phyloP scores from a whole-genome alignment of 2,113 vertebrate genomes.

The Silurus asotus region DNA sequence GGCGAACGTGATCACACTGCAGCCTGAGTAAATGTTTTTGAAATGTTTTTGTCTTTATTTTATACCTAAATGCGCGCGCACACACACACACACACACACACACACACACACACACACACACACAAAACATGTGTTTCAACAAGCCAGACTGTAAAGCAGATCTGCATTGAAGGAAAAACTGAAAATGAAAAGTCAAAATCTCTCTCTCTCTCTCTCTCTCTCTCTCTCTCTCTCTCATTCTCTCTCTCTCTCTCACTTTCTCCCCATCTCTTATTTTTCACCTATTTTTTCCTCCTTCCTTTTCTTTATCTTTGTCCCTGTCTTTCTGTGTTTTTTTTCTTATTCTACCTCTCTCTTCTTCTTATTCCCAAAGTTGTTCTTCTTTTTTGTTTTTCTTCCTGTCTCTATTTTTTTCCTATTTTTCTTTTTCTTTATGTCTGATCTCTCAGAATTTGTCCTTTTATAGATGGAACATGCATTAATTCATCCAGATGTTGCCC shows the following conservation, averaged over 20 bases:
- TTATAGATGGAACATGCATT: background rate
- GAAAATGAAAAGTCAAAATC: background rate
- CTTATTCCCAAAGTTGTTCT: fast-evolving
- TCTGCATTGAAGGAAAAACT: background rate
- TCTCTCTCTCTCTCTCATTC: background rate
- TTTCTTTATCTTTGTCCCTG: background rate
- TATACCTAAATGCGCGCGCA: background rate
- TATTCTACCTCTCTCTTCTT: background rate
- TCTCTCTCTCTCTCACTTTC: background rate
- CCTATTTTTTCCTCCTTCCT: background rate
- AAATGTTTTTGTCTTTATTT: background rate
- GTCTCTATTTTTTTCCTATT: background rate
- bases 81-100: background rate
- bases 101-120: background rate
- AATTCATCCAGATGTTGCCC: slow-evolving; percentile 16
- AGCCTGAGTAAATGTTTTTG: slow-evolving; percentile 10
- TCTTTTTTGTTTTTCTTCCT: background rate
- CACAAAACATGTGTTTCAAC: background rate
- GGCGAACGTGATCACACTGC: background rate
- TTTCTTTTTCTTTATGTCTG: background rate
- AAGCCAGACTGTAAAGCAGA: background rate
- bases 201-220: background rate
- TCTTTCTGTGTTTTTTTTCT: background rate
- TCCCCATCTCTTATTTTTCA: background rate
- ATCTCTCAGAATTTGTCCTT: background rate